phyloP scores from a whole-genome alignment of 2,797 vertebrate genomes.

The Gobionotothen gibberifrons region DNA sequence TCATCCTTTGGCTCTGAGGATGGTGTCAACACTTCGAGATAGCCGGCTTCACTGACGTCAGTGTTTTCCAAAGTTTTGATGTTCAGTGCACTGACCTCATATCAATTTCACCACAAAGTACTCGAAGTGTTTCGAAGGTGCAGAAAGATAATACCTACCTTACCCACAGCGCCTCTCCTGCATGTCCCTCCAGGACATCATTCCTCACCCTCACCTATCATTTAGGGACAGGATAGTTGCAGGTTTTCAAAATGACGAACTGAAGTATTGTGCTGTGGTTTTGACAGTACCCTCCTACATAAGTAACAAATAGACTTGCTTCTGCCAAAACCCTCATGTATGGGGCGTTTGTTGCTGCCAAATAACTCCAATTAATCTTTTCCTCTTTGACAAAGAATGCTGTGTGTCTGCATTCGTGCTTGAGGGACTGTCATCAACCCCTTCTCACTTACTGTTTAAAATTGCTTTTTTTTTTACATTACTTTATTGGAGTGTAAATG shows the following conservation, averaged over 20 bases:
- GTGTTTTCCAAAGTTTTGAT: slow-evolving; percentile 54
- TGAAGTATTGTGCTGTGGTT: slow-evolving; percentile 43
- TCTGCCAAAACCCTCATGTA: slow-evolving; percentile 31
- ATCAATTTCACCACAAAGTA: slow-evolving; percentile 27
- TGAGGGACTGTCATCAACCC: slow-evolving; percentile 1
- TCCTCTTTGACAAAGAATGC: slow-evolving; percentile 34
- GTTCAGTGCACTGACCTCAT: slow-evolving; percentile 41
- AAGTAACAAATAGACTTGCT: slow-evolving; percentile 37
- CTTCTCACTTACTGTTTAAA: not conserved
- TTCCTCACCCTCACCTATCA: slow-evolving; percentile 63
- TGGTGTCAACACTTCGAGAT: not conserved
- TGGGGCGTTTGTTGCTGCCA: slow-evolving; percentile 23
- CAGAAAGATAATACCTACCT: slow-evolving; percentile 45
- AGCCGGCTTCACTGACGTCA: slow-evolving; percentile 38
- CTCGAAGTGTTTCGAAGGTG: slow-evolving; percentile 12
- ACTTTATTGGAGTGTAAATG: not conserved
- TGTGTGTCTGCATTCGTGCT: slow-evolving; percentile 11
- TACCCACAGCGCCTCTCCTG: slow-evolving; percentile 19
- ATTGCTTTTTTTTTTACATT: not conserved
- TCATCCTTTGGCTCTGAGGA: slow-evolving; percentile 35
- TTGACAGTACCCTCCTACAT: slow-evolving; percentile 35
- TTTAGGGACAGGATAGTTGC: slow-evolving; percentile 46
- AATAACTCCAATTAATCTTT: slow-evolving; percentile 35
- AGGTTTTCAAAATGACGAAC: slow-evolving; percentile 64
- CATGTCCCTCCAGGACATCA: slow-evolving; percentile 53